Base-by-base conservation (phyloP, 1,140 invertebrate species). In the Pygmarrhopalites habei region DNA sequence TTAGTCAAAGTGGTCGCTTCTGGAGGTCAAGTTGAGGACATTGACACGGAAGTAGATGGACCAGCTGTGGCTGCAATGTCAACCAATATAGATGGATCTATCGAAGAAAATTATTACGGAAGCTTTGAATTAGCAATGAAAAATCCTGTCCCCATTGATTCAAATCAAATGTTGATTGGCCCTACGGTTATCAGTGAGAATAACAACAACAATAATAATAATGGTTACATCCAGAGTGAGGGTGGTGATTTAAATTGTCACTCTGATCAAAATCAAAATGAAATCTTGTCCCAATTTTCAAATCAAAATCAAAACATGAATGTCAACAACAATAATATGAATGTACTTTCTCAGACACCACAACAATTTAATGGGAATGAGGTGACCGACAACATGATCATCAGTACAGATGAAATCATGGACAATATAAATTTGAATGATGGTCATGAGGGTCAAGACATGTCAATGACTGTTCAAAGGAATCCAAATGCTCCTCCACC, bases 41-140 rank as follows among this genome's bases (percentile, higher is more conserved):
- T 15, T 5, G 5, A 5, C 5, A 35, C 32, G 15, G n/a, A n/a
- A n/a, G n/a, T n/a, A n/a, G n/a, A 30, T 35, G 2, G 4, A 25
- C 3, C 46, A 29, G 12, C 25, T 47, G 4, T n/a, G n/a, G 26
- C 3, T 2, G n/a, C 17, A 39, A 32, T 25, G 2, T 15, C 30
- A 21, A 10, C 26, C 26, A 57, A 44, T 58, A 46, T 26, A 10
- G 21, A 32, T 35, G 21, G 4, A 21, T 14, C 12, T 41, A 7
- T 56, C 5, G 53, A 56, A 56, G 53, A 56, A 26, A 32, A 56
- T 35, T 56, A 86, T 0, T 90, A 91, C 65, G 86, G 86, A 0
- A 90, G 88, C 72, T 75, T 91, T 46, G 88, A 90, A 73, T 79
- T 90, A 72, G 89, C 89, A 0, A 91, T 90, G 80, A 89, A 87